Evolutionary conservation across 2,888 invertebrate genomes (phyloP).

Genomic region (Pandemis heparana): DNA sequence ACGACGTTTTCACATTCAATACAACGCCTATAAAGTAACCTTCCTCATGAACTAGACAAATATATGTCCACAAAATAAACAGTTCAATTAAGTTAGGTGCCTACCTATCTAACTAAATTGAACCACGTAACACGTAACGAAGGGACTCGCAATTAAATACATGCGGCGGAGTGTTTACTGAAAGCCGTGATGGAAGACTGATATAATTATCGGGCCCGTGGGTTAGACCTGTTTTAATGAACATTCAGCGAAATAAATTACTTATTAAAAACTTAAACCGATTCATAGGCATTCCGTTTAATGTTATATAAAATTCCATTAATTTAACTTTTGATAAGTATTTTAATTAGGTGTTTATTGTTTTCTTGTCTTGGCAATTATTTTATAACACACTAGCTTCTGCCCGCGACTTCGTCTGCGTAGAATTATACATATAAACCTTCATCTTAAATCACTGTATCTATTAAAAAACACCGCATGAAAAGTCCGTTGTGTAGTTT

Average conservation of each 20-base stretch:
- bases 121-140: slow-evolving; percentile 29
- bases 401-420: no score
- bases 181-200: slow-evolving; percentile 25
- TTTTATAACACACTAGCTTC: no score
- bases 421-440: no score
- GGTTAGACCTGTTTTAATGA: slow-evolving; percentile 19
- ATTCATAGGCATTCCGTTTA: slow-evolving; percentile 4
- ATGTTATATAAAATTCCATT: neutral
- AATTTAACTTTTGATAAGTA: neutral
- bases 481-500: no score
- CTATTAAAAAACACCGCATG: no score
- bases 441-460: no score
- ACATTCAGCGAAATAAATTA: slow-evolving; percentile 5
- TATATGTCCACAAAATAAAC: slow-evolving; percentile 34
- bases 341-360: neutral
- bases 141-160: slow-evolving; percentile 34
- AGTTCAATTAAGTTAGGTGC: slow-evolving; percentile 35
- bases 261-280: slow-evolving; percentile 1
- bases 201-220: slow-evolving; percentile 28
- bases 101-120: slow-evolving; percentile 7
- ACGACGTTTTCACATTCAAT: neutral
- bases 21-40: neutral
- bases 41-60: slow-evolving; percentile 24
- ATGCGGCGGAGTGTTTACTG: slow-evolving; percentile 25
- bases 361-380: neutral